A percentile compares a stretch with the other conserved stretches of the same genome.
Evolutionary conservation across 2,888 invertebrate genomes (phyloP).

Genomic region (Coenonympha arcania): DNA sequence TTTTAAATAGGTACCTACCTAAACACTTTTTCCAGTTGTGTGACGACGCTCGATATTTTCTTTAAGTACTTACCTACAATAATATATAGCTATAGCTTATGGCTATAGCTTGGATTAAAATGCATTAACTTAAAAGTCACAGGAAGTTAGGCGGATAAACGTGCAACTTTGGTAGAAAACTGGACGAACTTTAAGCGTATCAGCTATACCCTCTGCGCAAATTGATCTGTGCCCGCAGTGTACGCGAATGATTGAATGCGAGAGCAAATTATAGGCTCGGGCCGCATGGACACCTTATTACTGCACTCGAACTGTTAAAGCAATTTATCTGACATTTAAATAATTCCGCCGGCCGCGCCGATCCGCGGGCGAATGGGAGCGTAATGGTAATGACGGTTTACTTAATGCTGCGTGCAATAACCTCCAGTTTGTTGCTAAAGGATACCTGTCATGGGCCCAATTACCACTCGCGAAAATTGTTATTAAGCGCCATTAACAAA

Average conservation of each 20-base stretch:
- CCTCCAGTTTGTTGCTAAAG: constrained; percentile 25
- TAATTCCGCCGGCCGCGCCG: constrained; percentile 59
- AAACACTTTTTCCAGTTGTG: too few relatives aligned
- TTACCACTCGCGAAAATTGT: constrained; percentile 27
- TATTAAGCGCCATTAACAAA: constrained; percentile 15
- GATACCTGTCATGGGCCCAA: constrained; percentile 23
- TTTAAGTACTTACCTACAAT: too few relatives aligned
- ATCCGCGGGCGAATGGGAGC: constrained; percentile 57
- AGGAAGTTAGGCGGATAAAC: too few relatives aligned
- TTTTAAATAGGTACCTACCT: too few relatives aligned
- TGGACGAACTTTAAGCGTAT: too few relatives aligned
- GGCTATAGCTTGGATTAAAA: too few relatives aligned
- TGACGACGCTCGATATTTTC: too few relatives aligned
- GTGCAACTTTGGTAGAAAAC: too few relatives aligned
- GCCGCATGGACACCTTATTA: constrained; percentile 62
- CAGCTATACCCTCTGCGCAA: constrained; percentile 7
- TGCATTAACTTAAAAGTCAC: too few relatives aligned
- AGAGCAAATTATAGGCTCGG: constrained; percentile 65
- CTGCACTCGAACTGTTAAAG: constrained; percentile 65
- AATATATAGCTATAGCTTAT: too few relatives aligned
- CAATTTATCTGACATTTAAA: constrained; percentile 74
- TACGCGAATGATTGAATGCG: constrained; percentile 65
- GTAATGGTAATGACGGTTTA: constrained; percentile 57
- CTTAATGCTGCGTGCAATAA: constrained; percentile 46
- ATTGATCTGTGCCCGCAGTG: constrained; percentile 39